phyloP scores from a whole-genome alignment of 2,888 invertebrate genomes.

The Agonopterix arenella region DNA sequence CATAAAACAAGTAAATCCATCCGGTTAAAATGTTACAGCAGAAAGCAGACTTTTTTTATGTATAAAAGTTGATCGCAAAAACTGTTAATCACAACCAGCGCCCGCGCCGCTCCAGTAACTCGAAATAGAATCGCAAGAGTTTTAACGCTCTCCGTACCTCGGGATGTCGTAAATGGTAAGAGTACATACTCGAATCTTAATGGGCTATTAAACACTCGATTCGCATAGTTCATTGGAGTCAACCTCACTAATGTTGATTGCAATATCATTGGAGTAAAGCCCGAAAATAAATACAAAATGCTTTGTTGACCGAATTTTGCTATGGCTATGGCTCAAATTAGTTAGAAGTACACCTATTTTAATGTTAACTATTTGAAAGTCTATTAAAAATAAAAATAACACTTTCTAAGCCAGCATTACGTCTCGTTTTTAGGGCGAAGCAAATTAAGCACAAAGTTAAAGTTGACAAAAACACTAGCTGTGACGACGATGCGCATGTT shows the following conservation, averaged over 20 bases:
- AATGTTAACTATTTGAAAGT: neutral
- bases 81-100: conserved; percentile 47
- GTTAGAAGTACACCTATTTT: neutral
- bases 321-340: neutral
- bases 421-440: conserved; percentile 38
- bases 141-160: conserved; percentile 35
- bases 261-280: conserved; percentile 24
- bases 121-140: conserved; percentile 53
- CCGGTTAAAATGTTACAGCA: too few relatives aligned
- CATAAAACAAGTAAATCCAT: too few relatives aligned
- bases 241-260: conserved; percentile 18
- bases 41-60: conserved; percentile 17
- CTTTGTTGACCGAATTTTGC: neutral
- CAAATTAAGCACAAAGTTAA: conserved; percentile 59
- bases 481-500: conserved; percentile 30
- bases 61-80: conserved; percentile 48
- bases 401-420: conserved; percentile 8
- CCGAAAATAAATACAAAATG: conserved; percentile 28
- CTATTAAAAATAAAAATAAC: too few relatives aligned
- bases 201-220: conserved; percentile 47
- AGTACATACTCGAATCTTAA: conserved; percentile 40
- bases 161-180: conserved; percentile 46
- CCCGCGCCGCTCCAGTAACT: conserved; percentile 44
- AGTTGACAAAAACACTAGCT: conserved; percentile 55
- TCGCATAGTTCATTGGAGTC: conserved; percentile 29